A percentile compares a stretch with the other conserved stretches of the same genome.
Evolutionary conservation across 92 coral and sea anemone species (phyloP).

Genomic region (Heteractis magnifica): DNA sequence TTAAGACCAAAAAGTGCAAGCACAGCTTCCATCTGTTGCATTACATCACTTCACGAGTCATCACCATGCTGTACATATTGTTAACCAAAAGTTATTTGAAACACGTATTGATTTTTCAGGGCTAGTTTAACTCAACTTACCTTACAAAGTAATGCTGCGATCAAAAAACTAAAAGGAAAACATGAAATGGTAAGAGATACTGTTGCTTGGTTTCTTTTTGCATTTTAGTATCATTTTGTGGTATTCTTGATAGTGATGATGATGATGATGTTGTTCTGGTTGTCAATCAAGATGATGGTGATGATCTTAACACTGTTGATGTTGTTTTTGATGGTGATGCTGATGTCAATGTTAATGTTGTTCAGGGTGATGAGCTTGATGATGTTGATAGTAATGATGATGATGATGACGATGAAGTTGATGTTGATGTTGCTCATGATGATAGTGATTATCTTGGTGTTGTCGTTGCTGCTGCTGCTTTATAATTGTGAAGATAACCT

Average conservation of each 20-base stretch:
- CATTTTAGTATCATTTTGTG: no score
- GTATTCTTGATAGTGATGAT: no score
- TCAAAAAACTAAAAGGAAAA: constrained; percentile 76
- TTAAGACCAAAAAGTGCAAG: not conserved
- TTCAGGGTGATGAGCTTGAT: not conserved
- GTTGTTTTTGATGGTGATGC: not conserved
- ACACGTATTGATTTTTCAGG: constrained; percentile 34
- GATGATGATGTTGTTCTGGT: no score
- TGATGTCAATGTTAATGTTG: not conserved
- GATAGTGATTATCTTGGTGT: not conserved
- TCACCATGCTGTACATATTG: not conserved
- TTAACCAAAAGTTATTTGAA: not conserved
- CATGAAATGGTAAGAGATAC: constrained; percentile 70
- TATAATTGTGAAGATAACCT: not conserved
- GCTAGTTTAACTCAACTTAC: constrained; percentile 90
- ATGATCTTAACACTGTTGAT: not conserved
- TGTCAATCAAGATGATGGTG: no score
- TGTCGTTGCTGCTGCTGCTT: not conserved
- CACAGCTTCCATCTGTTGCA: not conserved
- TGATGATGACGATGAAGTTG: not conserved
- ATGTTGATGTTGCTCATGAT: not conserved
- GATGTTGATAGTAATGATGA: not conserved
- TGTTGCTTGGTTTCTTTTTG: not conserved
- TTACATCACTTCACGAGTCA: not conserved
- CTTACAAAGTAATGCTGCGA: constrained; percentile 94